phyloP scores from a whole-genome alignment of 2,888 invertebrate genomes.

The Drosophila acutilabella region DNA sequence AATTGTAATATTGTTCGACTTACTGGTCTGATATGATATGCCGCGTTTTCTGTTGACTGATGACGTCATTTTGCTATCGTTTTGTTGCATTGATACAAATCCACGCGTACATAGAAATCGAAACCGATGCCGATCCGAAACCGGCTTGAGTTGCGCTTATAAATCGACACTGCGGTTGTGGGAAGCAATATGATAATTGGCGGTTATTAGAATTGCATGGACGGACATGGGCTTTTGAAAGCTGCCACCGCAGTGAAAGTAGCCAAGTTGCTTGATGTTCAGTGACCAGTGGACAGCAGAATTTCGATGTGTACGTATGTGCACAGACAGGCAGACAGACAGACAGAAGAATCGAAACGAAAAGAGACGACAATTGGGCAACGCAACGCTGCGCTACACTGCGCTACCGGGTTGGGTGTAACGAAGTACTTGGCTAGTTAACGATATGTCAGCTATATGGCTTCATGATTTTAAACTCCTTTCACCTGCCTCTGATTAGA shows the following conservation, averaged over 20 bases:
- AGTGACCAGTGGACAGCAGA: constrained; percentile 31
- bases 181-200: constrained; percentile 66
- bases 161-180: constrained; percentile 29
- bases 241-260: constrained; percentile 68
- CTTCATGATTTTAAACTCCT: constrained; percentile 70
- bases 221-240: constrained; percentile 52
- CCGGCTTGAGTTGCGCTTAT: constrained; percentile 35
- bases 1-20: constrained; percentile 32
- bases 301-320: constrained; percentile 31
- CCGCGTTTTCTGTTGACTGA: constrained; percentile 18
- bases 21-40: constrained; percentile 25
- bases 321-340: too few species aligned
- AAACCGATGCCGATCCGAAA: constrained; percentile 9
- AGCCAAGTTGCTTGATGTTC: constrained; percentile 19
- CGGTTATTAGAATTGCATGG: constrained; percentile 72
- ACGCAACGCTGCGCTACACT: constrained; percentile 61
- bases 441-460: constrained; percentile 73
- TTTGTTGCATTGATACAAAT: constrained; percentile 49
- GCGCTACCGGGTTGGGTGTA: constrained; percentile 81
- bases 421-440: constrained; percentile 66
- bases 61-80: constrained; percentile 48
- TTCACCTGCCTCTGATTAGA: constrained; percentile 77
- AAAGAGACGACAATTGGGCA: constrained; percentile 49
- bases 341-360: constrained; percentile 42
- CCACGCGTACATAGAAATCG: constrained; percentile 33